Base-by-base conservation (phyloP, 2,888 invertebrate genomes). In the Notodonta dromedarius region DNA sequence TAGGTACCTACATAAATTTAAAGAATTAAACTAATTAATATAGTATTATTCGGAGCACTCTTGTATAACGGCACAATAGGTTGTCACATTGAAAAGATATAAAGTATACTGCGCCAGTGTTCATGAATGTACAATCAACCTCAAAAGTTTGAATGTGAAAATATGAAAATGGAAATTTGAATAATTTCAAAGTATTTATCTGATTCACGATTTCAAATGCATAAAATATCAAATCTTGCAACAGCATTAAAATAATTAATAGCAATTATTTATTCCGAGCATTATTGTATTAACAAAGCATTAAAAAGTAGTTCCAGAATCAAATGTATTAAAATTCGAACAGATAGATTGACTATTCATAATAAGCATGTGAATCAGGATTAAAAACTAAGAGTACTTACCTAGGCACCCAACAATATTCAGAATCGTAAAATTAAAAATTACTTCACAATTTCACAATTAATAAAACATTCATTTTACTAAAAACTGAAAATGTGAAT, bases 91-190 rank as follows among this genome's bases (percentile, higher is more conserved):
- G 77, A 72, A 79, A 66, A 69, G 69, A 68, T 68, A 78, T 81
- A 73, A 84, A 81, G 80, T 79, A 81, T 81, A 69, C 70, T 70
- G 69, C 71, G 74, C 71, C 69, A 56, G 68, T 70, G 65, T 72
- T 75, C 73, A 74, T 80, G 74, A 77, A 76, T 76, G 69, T 74
- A 73, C 65, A 67, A 70, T 70, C 55, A 62, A 35, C 52, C 50
- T 46, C 54, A 56, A 62, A 63, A 52, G 66, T 66, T 62, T 14
- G 40, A 40, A 52, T 61, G 40, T 3, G 1, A 32, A 32, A 40
- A 52, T 61, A 14, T 3, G 1, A 32, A 32, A 32, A 32, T 4
- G 24, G 52, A 6, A 52, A 0, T 8, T 52, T 52, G 6, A 0
- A 35, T 32, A 32, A 9, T 16, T 46, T 13, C 13, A 46, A n/a